Evolutionary conservation across 2,888 invertebrate genomes (phyloP).

Genomic region (Lutraria lutraria): DNA sequence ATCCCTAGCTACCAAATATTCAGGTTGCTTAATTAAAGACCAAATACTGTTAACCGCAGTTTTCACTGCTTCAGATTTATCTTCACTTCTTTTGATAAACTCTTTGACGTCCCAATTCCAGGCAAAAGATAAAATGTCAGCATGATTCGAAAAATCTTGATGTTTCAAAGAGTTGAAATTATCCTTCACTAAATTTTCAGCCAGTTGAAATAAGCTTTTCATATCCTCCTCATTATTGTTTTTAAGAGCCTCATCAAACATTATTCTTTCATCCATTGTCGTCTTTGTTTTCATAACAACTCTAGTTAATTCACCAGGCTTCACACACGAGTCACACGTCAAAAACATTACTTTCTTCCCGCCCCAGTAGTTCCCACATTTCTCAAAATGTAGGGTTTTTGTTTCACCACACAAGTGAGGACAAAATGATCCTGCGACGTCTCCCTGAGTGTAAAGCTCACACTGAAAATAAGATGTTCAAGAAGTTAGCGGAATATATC

Average conservation of each 20-base stretch:
- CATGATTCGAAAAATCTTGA: constrained; percentile 48
- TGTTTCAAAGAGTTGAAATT: constrained; percentile 51
- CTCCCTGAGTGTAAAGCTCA: too few relatives aligned
- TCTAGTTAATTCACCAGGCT: constrained; percentile 46
- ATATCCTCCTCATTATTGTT: not conserved
- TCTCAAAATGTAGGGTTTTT: constrained; percentile 88
- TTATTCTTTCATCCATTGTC: constrained; percentile 22
- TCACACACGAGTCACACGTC: constrained; percentile 62
- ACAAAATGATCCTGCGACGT: constrained; percentile 91
- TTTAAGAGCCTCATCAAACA: not conserved
- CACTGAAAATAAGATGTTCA: constrained; percentile 78
- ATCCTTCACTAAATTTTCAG: constrained; percentile 55
- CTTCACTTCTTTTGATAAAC: constrained; percentile 46
- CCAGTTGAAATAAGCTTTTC: constrained; percentile 31
- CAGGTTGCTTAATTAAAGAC: constrained; percentile 90
- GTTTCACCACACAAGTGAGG: constrained; percentile 89
- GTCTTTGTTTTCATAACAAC: constrained; percentile 76
- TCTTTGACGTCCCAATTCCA: constrained; percentile 65
- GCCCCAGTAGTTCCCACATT: constrained; percentile 89
- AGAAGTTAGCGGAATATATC: not conserved
- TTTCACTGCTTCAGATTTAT: constrained; percentile 38
- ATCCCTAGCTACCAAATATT: constrained; percentile 90
- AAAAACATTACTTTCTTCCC: constrained; percentile 88
- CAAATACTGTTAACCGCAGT: constrained; percentile 86
- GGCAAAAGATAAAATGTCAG: constrained; percentile 65